Conservation (phyloP, 2,797 vertebrate genomes). For the Falco berigora region DNA sequence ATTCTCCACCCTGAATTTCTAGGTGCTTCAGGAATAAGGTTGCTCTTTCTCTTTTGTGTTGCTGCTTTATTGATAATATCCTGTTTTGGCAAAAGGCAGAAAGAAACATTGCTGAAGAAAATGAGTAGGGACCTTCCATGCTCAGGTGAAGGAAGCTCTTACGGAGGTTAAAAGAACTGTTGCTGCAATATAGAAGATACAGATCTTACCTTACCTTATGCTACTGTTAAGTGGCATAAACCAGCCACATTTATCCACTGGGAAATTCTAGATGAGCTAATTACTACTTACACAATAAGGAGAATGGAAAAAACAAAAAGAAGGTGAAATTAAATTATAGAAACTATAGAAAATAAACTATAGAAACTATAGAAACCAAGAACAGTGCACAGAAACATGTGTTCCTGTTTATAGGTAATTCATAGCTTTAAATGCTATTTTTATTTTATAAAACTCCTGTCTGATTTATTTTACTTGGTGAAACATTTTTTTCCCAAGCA, state of each 20-base stretch:
- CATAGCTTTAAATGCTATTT: not conserved
- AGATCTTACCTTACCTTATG: not conserved
- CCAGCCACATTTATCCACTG: not conserved
- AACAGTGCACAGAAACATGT: fast-evolving
- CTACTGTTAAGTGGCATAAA: not conserved
- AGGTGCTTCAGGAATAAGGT: not conserved
- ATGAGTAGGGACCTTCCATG: not conserved
- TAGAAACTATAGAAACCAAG: not conserved
- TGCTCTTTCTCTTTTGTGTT: not conserved
- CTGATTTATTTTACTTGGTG: not conserved
- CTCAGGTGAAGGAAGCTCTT: not conserved
- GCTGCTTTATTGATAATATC: not conserved
- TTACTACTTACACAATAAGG: not conserved
- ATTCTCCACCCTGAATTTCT: not conserved
- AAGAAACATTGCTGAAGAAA: not conserved
- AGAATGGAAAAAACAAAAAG: not conserved
- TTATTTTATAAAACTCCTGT: not conserved
- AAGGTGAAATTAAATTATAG: not conserved
- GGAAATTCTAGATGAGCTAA: not conserved
- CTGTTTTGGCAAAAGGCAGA: not conserved
- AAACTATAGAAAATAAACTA: not conserved
- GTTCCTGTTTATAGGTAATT: not conserved
- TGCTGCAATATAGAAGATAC: not conserved
- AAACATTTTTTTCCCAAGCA: not conserved
- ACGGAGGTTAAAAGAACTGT: not conserved